Evolutionary conservation across 2,888 invertebrate genomes (phyloP), one percentile per base, ranked within the genome.

Genomic region (Theretra japonica): DNA sequence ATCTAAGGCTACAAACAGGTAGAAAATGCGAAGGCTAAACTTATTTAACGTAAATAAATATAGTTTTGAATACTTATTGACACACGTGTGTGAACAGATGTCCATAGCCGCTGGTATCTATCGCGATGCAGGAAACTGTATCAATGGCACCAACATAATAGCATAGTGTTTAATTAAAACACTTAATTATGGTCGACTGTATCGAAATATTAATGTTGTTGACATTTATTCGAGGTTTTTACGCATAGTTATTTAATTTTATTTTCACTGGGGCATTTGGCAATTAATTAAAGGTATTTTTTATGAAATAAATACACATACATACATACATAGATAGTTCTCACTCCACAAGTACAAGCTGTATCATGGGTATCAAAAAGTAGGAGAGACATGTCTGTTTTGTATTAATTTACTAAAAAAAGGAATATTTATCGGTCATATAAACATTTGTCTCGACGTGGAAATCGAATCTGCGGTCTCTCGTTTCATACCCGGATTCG

Each of bases 61-160:
- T 17, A 23, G n/a, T 6, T 23, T 62, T 30, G 30, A 30, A 17
- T 15, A 11, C 7, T 0, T 53, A 7, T 53, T 53, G n/a, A n/a
- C 21, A 8, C 19, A 8, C 4, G 19, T 30, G 65, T 65, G 17
- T 65, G 4, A 21, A 65, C 65, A 65, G 65, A 65, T 65, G 65
- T 41, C 50, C 15, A 50, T 6, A 53, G 4, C n/a, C 8, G 8
- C 4, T 25, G 4, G n/a, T 23, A 17, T 23, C 23, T 65, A 48
- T 65, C 21, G n/a, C n/a, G 17, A 41, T 15, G 41, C 65, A 65
- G 65, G 65, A 65, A 65, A 41, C 25, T n/a, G 53, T 17, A 19
- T n/a, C 53, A 53, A 53, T 53, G n/a, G 53, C 53, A 19, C 6
- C 5, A 23, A 7, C 23, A 23, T 2, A 41, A 65, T 21, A 48